Evolutionary conservation across 2,113 vertebrate genomes (phyloP).

Genomic region (Bothrops jararaca): DNA sequence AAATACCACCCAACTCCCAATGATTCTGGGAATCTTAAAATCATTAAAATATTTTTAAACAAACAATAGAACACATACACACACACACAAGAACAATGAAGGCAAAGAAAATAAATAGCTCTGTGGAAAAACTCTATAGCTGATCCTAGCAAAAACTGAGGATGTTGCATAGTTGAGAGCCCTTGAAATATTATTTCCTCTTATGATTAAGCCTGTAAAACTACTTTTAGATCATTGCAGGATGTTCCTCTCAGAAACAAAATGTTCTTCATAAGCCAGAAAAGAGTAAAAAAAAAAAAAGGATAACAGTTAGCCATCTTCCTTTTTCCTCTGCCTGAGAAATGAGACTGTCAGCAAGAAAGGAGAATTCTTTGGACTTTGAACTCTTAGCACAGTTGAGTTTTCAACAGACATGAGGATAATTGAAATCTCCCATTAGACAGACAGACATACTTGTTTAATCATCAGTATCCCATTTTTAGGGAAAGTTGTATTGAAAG

Average conservation of each 20-base stretch:
- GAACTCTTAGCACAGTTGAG: neutral
- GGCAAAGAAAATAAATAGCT: neutral
- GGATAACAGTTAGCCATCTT: neutral
- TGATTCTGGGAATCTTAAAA: neutral
- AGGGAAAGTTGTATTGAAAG: neutral
- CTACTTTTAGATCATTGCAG: neutral
- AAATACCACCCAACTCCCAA: neutral
- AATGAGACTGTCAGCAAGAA: neutral
- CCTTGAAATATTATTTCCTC: constrained; percentile 28
- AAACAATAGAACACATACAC: neutral
- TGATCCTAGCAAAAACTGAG: neutral
- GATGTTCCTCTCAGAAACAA: constrained; percentile 24
- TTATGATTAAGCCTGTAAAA: neutral
- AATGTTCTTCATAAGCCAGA: neutral
- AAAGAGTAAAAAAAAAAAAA: neutral
- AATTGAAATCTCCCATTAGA: too few species aligned
- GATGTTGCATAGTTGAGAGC: neutral
- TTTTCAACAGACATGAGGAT: neutral
- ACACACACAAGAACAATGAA: neutral
- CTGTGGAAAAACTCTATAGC: neutral
- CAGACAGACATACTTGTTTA: too few species aligned
- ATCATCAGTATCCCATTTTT: neutral
- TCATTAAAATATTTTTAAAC: neutral
- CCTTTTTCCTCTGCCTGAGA: neutral
- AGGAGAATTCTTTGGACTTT: neutral